A percentile compares a stretch with the other conserved stretches of the same genome.
phyloP scores from a whole-genome alignment of 2,797 vertebrate genomes.

The Podarcis siculus region DNA sequence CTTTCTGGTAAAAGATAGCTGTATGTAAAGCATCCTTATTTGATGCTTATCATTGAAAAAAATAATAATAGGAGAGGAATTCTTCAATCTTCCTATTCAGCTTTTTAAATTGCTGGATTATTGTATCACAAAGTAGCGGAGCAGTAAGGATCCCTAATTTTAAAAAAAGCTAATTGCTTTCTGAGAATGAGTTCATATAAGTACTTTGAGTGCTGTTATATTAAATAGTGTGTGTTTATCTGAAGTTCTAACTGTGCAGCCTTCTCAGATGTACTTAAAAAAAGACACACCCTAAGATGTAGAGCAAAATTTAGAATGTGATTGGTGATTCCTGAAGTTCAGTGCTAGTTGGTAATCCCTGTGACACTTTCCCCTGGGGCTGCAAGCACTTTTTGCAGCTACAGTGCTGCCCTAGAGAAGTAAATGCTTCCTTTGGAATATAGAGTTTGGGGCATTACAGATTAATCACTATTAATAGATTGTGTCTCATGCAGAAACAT shows the following conservation, averaged over 20 bases:
- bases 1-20: neutral
- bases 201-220: neutral
- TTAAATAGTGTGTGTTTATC: neutral
- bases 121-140: neutral
- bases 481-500: neutral
- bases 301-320: conserved; percentile 7
- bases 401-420: neutral
- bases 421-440: neutral
- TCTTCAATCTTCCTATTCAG: neutral
- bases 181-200: neutral
- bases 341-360: neutral
- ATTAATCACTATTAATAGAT: neutral
- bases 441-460: neutral
- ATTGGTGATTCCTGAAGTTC: neutral
- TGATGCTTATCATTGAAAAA: neutral
- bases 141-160: neutral
- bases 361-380: neutral
- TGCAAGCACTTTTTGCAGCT: neutral
- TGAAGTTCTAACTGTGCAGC: neutral
- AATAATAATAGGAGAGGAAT: neutral
- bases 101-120: neutral
- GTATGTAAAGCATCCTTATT: neutral
- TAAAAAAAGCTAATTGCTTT: neutral
- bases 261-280: conserved; percentile 32
- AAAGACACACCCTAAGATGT: neutral